These are phyloP conservation scores for Musca vetustissima DNA, from an alignment of 1,140 invertebrate species.

Conservation along the genomic window DNA sequence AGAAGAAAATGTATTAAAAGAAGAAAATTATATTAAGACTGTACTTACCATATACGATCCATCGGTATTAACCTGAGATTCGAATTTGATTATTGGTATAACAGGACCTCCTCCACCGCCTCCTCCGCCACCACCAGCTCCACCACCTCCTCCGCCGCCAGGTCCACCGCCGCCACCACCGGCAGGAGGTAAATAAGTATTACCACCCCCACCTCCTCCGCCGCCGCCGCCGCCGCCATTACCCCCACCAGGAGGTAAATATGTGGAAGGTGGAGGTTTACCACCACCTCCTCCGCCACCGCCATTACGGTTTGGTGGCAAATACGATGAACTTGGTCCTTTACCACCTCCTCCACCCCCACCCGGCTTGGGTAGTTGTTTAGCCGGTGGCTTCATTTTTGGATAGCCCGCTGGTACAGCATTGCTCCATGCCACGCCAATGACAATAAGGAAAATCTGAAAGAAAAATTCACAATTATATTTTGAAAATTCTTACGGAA, in stretches of 20 bases:
- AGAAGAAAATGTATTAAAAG: background rate
- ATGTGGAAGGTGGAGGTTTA: background rate
- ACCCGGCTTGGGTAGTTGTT: too few relatives aligned
- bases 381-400: conserved; percentile 16
- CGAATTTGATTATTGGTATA: conserved; percentile 64
- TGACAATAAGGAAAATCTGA: background rate
- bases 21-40: too few relatives aligned
- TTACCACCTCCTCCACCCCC: too few relatives aligned
- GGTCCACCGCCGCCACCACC: conserved; percentile 23
- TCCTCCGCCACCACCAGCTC: conserved; percentile 33
- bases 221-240: conserved; percentile 13
- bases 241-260: conserved; percentile 16
- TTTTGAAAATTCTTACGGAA: background rate
- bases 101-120: conserved; percentile 38
- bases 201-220: conserved; percentile 28
- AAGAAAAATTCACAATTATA: background rate
- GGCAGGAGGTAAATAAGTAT: conserved; percentile 26
- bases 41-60: conserved; percentile 61
- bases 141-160: conserved; percentile 12
- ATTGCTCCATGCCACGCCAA: background rate
- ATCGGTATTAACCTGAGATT: conserved; percentile 64
- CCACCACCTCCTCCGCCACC: background rate
- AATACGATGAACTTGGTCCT: too few relatives aligned
- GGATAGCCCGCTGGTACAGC: conserved; percentile 25
- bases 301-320: background rate